Percentiles rank a stretch among this genome's conserved stretches.
Evolutionary conservation across 2,888 invertebrate species (phyloP).

Genomic region (Rhamphomyia laevipes): DNA sequence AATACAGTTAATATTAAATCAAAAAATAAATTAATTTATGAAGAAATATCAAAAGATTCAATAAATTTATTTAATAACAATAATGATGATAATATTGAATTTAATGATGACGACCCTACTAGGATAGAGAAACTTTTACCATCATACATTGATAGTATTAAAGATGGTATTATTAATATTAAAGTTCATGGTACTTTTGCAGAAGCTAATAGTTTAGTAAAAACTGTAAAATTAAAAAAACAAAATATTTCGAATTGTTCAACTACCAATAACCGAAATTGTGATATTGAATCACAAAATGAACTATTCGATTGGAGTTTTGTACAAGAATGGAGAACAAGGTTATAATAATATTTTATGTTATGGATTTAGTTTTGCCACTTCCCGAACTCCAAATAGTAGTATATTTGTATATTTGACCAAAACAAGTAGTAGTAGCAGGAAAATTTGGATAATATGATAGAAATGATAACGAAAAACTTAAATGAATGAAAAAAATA

Average conservation of each 20-base stretch:
- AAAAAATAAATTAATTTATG: background rate
- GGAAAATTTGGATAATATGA: no score
- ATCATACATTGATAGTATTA: constrained; percentile 36
- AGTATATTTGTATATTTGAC: no score
- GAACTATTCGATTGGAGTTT: constrained; percentile 60
- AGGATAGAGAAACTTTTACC: constrained; percentile 28
- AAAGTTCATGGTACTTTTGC: constrained; percentile 51
- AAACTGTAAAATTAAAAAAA: constrained; percentile 37
- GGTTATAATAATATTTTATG: no score
- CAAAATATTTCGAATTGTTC: constrained; percentile 14
- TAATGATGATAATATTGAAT: background rate
- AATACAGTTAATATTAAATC: background rate
- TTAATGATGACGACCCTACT: background rate
- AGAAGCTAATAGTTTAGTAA: constrained; percentile 48
- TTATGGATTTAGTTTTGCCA: no score
- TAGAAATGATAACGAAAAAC: no score
- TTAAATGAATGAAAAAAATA: no score
- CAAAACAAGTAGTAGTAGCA: no score
- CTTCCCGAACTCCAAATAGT: no score
- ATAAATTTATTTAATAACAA: background rate
- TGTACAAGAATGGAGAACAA: constrained; percentile 60
- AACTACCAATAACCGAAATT: constrained; percentile 34
- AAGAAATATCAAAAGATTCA: background rate
- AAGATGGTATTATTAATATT: constrained; percentile 46
- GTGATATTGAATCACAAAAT: constrained; percentile 37